A percentile compares a stretch with the other conserved stretches of the same genome.
Conservation (phyloP, 2,888 invertebrate species). For the Lumbricus terrestris region DNA sequence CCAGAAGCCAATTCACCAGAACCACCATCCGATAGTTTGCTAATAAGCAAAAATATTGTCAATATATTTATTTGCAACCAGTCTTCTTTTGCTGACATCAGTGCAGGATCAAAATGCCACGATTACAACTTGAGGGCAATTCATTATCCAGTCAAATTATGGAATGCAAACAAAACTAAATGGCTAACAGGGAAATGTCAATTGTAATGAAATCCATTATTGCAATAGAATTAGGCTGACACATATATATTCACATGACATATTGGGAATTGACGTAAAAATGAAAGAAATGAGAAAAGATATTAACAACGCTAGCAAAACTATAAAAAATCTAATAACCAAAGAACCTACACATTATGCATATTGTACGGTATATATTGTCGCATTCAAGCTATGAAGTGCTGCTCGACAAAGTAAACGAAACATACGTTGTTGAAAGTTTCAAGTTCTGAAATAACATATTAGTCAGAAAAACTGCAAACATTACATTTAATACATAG, state of each 20-base stretch:
- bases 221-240: neutral
- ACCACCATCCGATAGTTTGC: neutral
- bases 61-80: neutral
- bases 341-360: neutral
- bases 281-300: neutral
- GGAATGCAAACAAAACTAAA: neutral
- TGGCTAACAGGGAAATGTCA: neutral
- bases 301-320: neutral
- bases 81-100: neutral
- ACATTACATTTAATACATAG: neutral
- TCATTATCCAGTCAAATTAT: neutral
- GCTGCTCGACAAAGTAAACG: neutral
- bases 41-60: neutral
- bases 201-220: neutral
- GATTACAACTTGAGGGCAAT: neutral
- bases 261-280: neutral
- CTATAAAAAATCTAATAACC: neutral
- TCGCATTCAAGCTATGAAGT: neutral
- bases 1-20: neutral
- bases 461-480: neutral
- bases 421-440: neutral
- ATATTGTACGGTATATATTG: neutral
- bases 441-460: no score
- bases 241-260: neutral
- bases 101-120: neutral